Conservation (phyloP, 2,113 vertebrate genomes). For the Cebidichthys violaceus region DNA sequence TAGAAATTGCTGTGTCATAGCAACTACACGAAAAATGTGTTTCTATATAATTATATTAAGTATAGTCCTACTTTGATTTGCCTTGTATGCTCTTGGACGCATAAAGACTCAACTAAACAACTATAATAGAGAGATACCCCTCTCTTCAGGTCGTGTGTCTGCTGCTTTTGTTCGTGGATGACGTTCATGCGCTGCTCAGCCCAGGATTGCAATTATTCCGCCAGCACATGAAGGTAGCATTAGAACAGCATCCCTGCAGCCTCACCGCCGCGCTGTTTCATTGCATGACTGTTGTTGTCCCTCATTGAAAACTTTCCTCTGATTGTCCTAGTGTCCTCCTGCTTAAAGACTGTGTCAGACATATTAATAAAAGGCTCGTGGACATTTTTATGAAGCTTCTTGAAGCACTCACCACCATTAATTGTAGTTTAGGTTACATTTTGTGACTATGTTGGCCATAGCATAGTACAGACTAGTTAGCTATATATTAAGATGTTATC, state of each 20-base stretch:
- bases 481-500: not conserved
- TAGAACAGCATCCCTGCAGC: slow-evolving; percentile 51
- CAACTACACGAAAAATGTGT: not conserved
- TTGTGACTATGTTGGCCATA: not conserved
- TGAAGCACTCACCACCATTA: not conserved
- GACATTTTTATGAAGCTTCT: slow-evolving; percentile 19
- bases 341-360: slow-evolving; percentile 20
- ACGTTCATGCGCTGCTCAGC: too few species aligned
- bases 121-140: rapidly evolving
- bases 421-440: not conserved
- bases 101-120: not conserved
- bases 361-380: slow-evolving; percentile 31
- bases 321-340: slow-evolving; percentile 60
- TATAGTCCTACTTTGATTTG: not conserved
- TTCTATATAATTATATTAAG: not conserved
- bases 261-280: slow-evolving; percentile 63
- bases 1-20: not conserved
- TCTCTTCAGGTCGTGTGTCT: not conserved
- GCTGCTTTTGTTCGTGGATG: not conserved
- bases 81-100: rapidly evolving
- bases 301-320: slow-evolving; percentile 63
- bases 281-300: slow-evolving; percentile 49
- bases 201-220: not conserved
- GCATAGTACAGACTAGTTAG: not conserved
- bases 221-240: slow-evolving; percentile 38